Conservation (phyloP, 1,140 invertebrate species). For the Trachymyrmex cornetzi region DNA sequence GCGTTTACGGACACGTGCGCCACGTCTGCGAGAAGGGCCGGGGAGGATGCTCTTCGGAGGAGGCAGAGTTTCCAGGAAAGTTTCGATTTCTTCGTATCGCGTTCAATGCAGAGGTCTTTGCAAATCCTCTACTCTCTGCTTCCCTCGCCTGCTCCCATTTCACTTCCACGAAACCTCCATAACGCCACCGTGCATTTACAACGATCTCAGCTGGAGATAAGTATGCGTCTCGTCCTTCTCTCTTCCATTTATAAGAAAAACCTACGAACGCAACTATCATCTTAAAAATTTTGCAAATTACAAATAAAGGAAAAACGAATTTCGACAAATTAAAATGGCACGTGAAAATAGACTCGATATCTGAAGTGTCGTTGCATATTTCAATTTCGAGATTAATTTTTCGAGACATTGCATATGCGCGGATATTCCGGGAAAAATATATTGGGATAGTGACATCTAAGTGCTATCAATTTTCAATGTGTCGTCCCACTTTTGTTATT, state of each 20-base stretch:
- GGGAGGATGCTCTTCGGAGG: constrained; percentile 32
- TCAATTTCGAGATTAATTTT: constrained; percentile 20
- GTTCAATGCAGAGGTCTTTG: constrained; percentile 58
- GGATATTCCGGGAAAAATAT: neutral
- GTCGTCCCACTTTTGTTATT: constrained; percentile 3
- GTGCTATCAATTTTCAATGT: neutral
- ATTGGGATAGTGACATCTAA: neutral
- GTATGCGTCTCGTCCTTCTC: constrained; percentile 1
- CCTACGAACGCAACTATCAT: neutral
- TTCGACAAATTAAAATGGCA: neutral
- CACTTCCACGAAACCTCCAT: constrained; percentile 62
- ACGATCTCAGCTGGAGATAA: constrained; percentile 40
- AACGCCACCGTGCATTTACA: constrained; percentile 15
- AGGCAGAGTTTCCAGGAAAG: constrained; percentile 67
- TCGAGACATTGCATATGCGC: neutral
- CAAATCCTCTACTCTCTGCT: constrained; percentile 45
- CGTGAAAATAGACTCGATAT: neutral
- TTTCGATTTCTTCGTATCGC: constrained; percentile 63
- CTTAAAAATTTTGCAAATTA: neutral
- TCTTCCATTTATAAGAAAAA: neutral
- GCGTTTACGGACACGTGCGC: constrained; percentile 25
- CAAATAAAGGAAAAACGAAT: neutral
- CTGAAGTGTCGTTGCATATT: neutral
- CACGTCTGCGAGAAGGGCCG: neutral
- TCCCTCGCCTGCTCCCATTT: neutral